Evolutionary conservation across 2,797 vertebrate species (phyloP).

Genomic region (Labroides dimidiatus): DNA sequence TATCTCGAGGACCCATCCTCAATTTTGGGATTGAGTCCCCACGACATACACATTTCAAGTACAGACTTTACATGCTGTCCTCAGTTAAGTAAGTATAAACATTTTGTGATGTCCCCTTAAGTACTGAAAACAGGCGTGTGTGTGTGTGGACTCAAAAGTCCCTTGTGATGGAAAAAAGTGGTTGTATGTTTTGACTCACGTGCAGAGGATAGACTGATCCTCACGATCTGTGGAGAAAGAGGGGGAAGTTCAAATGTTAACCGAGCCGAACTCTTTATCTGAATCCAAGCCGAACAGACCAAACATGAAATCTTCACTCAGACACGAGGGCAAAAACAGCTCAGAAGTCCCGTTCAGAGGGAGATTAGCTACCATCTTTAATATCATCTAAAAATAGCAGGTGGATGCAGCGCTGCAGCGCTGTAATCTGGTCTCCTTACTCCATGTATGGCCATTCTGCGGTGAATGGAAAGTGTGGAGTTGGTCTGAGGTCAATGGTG

Average conservation of each 20-base stretch:
- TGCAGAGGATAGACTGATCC: slow-evolving; percentile 98
- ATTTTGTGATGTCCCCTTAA: not conserved
- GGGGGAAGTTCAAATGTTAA: slow-evolving; percentile 21
- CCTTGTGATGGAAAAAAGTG: slow-evolving; percentile 6
- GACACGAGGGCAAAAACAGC: slow-evolving; percentile 20
- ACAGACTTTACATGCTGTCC: too few species aligned
- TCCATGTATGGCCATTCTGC: slow-evolving; percentile 75
- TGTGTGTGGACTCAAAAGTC: not conserved
- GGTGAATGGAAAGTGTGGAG: slow-evolving; percentile 59
- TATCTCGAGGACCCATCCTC: too few species aligned
- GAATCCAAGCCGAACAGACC: slow-evolving; percentile 55
- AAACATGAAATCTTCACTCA: slow-evolving; percentile 56
- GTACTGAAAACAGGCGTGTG: not conserved
- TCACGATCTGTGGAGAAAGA: slow-evolving; percentile 90
- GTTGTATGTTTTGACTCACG: slow-evolving; percentile 86
- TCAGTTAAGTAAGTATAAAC: too few species aligned
- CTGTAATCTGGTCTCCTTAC: slow-evolving; percentile 47
- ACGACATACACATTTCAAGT: too few species aligned
- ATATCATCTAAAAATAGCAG: slow-evolving; percentile 72
- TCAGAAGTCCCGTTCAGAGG: slow-evolving; percentile 30
- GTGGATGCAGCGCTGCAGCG: slow-evolving; percentile 44
- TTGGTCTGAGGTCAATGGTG: slow-evolving; percentile 49
- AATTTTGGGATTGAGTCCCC: too few species aligned
- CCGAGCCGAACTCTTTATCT: slow-evolving; percentile 35
- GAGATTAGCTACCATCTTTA: slow-evolving; percentile 64